phyloP scores from a whole-genome alignment of 2,113 vertebrate species.

The Crotalus viridis region DNA sequence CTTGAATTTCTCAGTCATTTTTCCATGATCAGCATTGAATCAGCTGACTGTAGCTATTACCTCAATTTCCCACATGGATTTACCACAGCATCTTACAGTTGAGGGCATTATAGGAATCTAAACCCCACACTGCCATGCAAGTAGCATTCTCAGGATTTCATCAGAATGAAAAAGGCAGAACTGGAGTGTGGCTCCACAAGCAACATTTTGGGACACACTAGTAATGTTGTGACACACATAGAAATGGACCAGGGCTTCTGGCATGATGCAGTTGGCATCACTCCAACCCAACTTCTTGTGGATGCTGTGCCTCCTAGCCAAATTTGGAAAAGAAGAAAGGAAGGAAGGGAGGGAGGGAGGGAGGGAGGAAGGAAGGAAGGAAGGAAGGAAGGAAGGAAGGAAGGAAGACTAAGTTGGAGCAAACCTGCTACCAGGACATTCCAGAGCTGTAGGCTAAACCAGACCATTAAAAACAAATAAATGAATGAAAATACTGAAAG shows the following conservation, averaged over 20 bases:
- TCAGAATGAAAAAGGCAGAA: not conserved
- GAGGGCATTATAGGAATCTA: not conserved
- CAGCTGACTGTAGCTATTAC: not conserved
- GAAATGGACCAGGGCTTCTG: not conserved
- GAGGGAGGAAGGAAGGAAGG: not conserved
- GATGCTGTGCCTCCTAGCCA: not conserved
- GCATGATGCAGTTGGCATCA: not conserved
- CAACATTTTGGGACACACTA: not conserved
- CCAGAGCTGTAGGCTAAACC: not conserved
- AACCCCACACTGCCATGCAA: not conserved
- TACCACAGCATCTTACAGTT: not conserved
- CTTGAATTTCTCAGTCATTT: not conserved
- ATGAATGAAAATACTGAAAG: not conserved
- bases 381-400: not conserved
- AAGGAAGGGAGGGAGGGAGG: not conserved
- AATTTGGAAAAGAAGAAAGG: not conserved
- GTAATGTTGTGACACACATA: not conserved
- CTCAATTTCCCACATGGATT: not conserved
- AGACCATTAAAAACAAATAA: not conserved
- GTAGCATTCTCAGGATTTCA: not conserved
- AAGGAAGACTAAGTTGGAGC: not conserved
- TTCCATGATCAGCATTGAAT: not conserved
- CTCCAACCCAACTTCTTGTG: not conserved
- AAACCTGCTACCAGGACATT: not conserved
- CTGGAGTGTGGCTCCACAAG: not conserved